These are phyloP conservation scores for Paratrypauchen microcephalus DNA, from an alignment of 2,797 vertebrate genomes.

Conservation along the genomic window DNA sequence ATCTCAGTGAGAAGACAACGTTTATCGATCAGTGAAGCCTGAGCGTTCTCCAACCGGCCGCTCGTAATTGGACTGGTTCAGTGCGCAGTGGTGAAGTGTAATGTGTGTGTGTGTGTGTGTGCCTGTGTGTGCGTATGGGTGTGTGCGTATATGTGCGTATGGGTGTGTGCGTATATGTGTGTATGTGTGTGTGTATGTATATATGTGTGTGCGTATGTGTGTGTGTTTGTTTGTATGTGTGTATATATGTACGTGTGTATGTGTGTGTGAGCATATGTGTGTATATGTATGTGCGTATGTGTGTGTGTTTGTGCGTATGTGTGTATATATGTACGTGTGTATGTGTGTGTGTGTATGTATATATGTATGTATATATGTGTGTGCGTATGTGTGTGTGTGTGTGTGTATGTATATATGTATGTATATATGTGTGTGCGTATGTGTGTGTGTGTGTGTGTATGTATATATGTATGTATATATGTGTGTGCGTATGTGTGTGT, in stretches of 20 bases:
- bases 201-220: not conserved
- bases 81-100: not conserved
- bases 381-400: too few relatives aligned
- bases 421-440: too few relatives aligned
- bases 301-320: too few relatives aligned
- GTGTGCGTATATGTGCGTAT: not conserved
- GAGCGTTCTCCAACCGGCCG: conserved; percentile 2
- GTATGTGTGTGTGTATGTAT: not conserved
- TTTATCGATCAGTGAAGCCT: conserved; percentile 7
- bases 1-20: conserved; percentile 10
- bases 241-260: conserved; percentile 2
- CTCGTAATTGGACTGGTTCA: not conserved
- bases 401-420: too few relatives aligned
- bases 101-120: conserved; percentile 4
- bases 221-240: conserved; percentile 7
- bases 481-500: not conserved
- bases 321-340: too few relatives aligned
- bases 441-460: not conserved
- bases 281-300: not conserved
- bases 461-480: conserved; percentile 7
- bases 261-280: not conserved
- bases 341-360: not conserved
- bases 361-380: too few relatives aligned
- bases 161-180: not conserved
- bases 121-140: not conserved